These are phyloP conservation scores for Coilia nasus DNA, from an alignment of 2,797 vertebrate species.

Conservation along the genomic window DNA sequence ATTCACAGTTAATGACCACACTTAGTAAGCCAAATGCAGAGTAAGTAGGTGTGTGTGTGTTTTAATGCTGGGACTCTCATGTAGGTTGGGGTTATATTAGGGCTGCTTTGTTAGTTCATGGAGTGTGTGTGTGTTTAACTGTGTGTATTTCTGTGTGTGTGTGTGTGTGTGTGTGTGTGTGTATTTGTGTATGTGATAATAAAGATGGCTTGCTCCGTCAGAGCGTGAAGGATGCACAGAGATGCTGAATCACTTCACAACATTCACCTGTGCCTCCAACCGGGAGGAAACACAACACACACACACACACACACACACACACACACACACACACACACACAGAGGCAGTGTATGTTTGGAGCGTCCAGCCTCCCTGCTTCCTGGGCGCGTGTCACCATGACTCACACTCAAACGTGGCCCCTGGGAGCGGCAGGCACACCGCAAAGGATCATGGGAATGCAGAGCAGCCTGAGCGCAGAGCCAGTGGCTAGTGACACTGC, in stretches of 20 bases:
- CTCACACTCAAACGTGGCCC: constrained; percentile 43
- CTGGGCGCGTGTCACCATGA: constrained; percentile 34
- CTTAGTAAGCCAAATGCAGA: neutral
- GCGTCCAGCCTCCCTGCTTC: constrained; percentile 29
- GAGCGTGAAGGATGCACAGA: constrained; percentile 20
- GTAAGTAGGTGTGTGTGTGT: neutral
- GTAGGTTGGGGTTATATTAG: neutral
- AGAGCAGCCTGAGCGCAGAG: constrained; percentile 38
- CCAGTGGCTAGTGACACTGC: constrained; percentile 23
- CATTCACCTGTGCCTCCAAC: neutral
- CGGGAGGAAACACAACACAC: neutral
- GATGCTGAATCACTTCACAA: constrained; percentile 4
- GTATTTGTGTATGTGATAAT: neutral
- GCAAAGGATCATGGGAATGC: constrained; percentile 47
- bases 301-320: neutral
- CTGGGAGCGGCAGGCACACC: constrained; percentile 16
- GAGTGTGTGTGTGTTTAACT: too few species aligned
- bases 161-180: too few species aligned
- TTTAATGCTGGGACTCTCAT: neutral
- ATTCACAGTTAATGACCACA: neutral
- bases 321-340: neutral
- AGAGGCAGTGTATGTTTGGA: neutral
- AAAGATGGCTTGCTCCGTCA: neutral
- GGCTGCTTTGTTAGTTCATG: neutral
- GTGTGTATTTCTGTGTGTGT: too few species aligned